Conservation (phyloP, 1,140 invertebrate species). For the Rhynchophorus ferrugineus region DNA sequence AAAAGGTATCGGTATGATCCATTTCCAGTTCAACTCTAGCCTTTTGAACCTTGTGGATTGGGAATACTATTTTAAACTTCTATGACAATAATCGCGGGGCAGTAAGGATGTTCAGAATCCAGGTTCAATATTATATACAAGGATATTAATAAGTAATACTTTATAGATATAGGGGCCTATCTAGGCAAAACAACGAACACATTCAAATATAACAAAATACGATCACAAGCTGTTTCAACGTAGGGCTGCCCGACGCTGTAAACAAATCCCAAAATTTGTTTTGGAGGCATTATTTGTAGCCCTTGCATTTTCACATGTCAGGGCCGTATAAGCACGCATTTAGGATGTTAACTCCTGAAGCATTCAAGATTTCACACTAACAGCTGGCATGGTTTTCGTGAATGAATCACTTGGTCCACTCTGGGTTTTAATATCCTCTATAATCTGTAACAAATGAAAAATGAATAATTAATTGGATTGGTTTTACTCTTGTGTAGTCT, state of each 20-base stretch:
- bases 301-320: conserved; percentile 12
- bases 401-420: conserved; percentile 16
- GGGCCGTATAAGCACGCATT: neutral
- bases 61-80: too few relatives aligned
- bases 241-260: neutral
- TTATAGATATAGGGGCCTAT: conserved; percentile 11
- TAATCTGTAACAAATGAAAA: conserved; percentile 25
- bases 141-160: conserved; percentile 11
- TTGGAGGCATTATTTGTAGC: neutral
- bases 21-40: conserved; percentile 5
- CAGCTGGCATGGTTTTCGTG: conserved; percentile 17
- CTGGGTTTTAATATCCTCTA: conserved; percentile 24
- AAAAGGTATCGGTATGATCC: too few relatives aligned
- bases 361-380: conserved; percentile 30
- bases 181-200: conserved; percentile 2
- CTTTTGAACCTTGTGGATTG: too few relatives aligned
- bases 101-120: neutral
- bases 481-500: neutral
- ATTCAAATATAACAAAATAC: conserved; percentile 5
- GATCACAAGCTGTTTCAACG: neutral
- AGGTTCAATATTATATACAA: conserved; percentile 1
- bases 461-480: neutral
- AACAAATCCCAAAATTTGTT: neutral
- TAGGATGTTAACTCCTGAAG: neutral
- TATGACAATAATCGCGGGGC: too few relatives aligned